Evolutionary conservation across 2,113 vertebrate genomes (phyloP), one percentile per base, ranked within the genome.

Genomic region (Macquaria australasica): DNA sequence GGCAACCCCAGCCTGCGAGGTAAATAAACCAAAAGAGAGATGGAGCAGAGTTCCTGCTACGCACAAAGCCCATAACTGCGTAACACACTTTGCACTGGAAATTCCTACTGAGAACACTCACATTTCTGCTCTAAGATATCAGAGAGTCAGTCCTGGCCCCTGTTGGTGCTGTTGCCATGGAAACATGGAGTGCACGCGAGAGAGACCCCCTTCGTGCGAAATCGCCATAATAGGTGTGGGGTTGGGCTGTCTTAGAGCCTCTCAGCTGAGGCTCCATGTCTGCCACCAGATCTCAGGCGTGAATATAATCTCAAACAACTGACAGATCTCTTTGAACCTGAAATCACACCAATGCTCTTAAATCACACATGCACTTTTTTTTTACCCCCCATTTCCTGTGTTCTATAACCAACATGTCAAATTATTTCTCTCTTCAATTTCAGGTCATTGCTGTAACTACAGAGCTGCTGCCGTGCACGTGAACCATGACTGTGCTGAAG

Each of bases 161-260:
- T 87, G 86, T 90, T 89, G 74, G 82, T 60, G 76, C 88, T 70
- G 93, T 94, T 90, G 88, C 89, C 83, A 91, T 91, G 90, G 94
- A 81, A 91, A 95, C 91, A 3, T 28, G 71, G 62, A 11, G 55
- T 60, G 85, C n/a, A 16, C 0, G 20, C 55, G 34, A 81, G 48
- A 50, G 58, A 51, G 34, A 5, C 37, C 78, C 78, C 53, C 34
- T 59, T 64, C 0, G 7, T 72, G 80, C 59, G 63, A 82, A 85
- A 87, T 77, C 3, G 9, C 73, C 73, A 43, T 69, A 58, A 62
- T 60, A 48, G 83, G 56, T 74, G 80, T 66, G 37, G 25, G 63
- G 58, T 43, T 64, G 68, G 37, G 74, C 77, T 74, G 37, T 0
- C 58, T 34, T 1, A 11, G 8, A 68, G 82, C 48, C 70, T 4